These are phyloP conservation scores for Eristalinus aeneus DNA, from an alignment of 2,888 invertebrate species.

Conservation along the genomic window DNA sequence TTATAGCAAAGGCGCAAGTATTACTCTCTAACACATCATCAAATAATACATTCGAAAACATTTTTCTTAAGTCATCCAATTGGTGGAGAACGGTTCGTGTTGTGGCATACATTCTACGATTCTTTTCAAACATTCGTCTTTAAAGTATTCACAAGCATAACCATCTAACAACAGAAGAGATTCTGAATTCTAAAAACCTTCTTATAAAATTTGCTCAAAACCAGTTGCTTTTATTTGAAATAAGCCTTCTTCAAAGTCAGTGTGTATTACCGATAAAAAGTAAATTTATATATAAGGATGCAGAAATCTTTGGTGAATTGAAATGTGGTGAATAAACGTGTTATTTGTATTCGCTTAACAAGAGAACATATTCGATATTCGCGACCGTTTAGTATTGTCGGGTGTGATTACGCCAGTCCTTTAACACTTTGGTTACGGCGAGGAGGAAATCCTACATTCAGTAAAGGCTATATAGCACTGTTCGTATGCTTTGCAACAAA, in stretches of 20 bases:
- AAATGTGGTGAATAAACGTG: conserved; percentile 43
- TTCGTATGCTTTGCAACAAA: conserved; percentile 57
- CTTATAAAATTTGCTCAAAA: conserved; percentile 14
- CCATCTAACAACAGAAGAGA: neutral
- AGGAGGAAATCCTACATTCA: conserved; percentile 32
- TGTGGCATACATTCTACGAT: neutral
- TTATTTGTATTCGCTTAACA: conserved; percentile 37
- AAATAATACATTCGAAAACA: neutral
- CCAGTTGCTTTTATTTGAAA: neutral
- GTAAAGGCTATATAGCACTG: conserved; percentile 43
- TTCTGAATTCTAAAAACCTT: neutral
- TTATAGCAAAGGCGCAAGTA: neutral
- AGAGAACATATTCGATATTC: conserved; percentile 31
- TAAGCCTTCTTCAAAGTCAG: too few relatives aligned
- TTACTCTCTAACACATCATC: neutral
- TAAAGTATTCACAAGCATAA: neutral
- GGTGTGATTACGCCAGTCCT: conserved; percentile 45
- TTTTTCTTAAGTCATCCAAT: neutral
- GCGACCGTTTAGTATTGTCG: conserved; percentile 27
- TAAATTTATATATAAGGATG: conserved; percentile 40
- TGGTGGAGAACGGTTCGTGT: conserved; percentile 13
- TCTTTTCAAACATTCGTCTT: neutral
- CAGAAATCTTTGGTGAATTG: conserved; percentile 40
- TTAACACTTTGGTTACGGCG: conserved; percentile 25
- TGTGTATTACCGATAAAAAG: neutral